A percentile compares a stretch with the other conserved stretches of the same genome.
phyloP scores from a whole-genome alignment of 2,888 invertebrate genomes.

The Metellina segmentata region DNA sequence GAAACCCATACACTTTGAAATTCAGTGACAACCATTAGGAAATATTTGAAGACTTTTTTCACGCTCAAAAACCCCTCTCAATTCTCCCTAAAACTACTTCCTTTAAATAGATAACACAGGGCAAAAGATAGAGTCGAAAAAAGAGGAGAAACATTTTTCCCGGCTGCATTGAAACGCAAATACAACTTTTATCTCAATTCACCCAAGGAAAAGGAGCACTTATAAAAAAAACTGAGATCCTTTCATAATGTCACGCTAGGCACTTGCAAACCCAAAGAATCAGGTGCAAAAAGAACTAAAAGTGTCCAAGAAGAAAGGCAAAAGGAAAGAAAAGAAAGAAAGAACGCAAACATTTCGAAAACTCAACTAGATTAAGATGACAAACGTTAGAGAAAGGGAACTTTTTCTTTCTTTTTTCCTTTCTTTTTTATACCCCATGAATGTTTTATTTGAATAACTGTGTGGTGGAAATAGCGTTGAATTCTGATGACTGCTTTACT shows the following conservation, averaged over 20 bases:
- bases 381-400: constrained; percentile 45
- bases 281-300: constrained; percentile 54
- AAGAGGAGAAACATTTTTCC: constrained; percentile 3
- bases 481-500: constrained; percentile 55
- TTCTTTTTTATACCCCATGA: neutral
- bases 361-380: constrained; percentile 59
- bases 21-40: neutral
- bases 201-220: neutral
- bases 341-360: constrained; percentile 50
- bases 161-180: constrained; percentile 26
- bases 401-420: neutral
- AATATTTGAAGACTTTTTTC: neutral
- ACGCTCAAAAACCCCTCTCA: neutral
- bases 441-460: constrained; percentile 64
- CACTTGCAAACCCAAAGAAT: constrained; percentile 5
- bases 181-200: constrained; percentile 59
- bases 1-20: neutral
- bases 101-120: constrained; percentile 30
- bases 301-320: constrained; percentile 32
- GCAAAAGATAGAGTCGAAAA: neutral
- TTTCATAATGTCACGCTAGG: constrained; percentile 48
- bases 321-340: neutral
- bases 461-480: constrained; percentile 41
- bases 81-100: neutral
- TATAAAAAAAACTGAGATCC: constrained; percentile 9